phyloP scores from a whole-genome alignment of 2,888 invertebrate genomes.

The Drosophila percnosoma region DNA sequence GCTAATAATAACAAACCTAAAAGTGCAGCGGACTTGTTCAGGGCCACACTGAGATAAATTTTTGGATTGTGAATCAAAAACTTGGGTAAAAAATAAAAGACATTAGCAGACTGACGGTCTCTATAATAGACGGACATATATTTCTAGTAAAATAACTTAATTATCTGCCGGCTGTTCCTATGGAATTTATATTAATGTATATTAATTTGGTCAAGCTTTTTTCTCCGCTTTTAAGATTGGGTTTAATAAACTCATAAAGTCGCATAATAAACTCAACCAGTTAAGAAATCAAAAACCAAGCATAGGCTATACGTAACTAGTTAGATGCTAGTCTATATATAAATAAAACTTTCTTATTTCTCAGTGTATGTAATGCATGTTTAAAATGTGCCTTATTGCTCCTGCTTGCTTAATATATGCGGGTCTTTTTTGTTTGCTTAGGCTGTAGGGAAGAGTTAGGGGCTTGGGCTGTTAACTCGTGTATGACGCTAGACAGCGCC shows the following conservation, averaged over 20 bases:
- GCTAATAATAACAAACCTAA: slow-evolving; percentile 68
- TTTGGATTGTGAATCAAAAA: neutral
- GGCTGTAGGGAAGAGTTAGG: neutral
- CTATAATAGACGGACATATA: neutral
- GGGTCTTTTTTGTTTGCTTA: slow-evolving; percentile 21
- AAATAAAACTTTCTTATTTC: slow-evolving; percentile 3
- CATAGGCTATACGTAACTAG: neutral
- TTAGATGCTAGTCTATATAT: neutral
- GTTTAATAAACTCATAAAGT: neutral
- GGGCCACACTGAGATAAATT: slow-evolving; percentile 48
- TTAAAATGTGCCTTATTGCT: slow-evolving; percentile 64
- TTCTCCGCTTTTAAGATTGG: neutral
- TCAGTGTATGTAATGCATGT: slow-evolving; percentile 30
- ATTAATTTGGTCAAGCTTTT: neutral
- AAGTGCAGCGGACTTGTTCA: slow-evolving; percentile 65
- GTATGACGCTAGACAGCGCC: slow-evolving; percentile 71
- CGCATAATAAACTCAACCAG: neutral
- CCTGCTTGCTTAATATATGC: slow-evolving; percentile 56
- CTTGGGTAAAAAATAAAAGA: neutral
- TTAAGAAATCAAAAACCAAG: neutral
- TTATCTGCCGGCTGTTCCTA: neutral
- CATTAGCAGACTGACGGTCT: neutral
- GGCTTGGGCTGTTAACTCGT: slow-evolving; percentile 66
- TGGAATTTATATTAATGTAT: neutral
- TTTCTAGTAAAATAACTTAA: neutral